Evolutionary conservation across 2,888 invertebrate genomes (phyloP), one percentile per base, ranked within the genome.

Genomic region (Himalopsyche japonica): DNA sequence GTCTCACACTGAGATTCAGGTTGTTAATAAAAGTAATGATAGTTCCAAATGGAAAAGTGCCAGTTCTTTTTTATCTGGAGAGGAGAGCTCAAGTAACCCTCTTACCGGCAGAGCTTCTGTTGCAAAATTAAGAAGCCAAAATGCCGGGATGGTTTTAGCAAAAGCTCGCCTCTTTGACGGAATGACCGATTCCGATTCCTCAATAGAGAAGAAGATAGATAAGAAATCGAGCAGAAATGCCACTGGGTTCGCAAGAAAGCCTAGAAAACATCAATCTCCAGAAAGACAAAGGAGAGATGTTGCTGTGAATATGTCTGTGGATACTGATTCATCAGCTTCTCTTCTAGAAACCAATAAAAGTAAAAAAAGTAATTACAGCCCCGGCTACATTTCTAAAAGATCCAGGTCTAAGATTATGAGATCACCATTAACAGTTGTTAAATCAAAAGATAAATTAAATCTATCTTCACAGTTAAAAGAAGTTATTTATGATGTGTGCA

Each of bases 131-230:
- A 92, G 96, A 34, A 92, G 93, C 79, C 95, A 95, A 89, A 96
- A 96, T 89, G 96, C 95, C 7, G 97, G 96, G 8, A 96, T 96
- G 91, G 96, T 97, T 0, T 90, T 96, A 84, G 96, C 95, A 1
- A 96, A 96, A 91, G 96, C 96, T 0, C 95, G 94, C 89, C 90
- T 96, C 32, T 97, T 96, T 88, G 95, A 96, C 89, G 92, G 91
- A 10, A 87, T 89, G 87, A 92, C 91, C 15, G 92, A 92, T 88
- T 92, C 92, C 0, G 92, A 92, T 87, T 92, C 89, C 86, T 92
- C 92, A 0, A 91, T 92, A 1, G 92, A 92, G 82, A 88, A 87
- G 76, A 86, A 83, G 79, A 78, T 86, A 0, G 24, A 80, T 64
- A 79, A 84, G 84, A 89, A 89, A 49, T 91, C 92, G 37, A 90